phyloP scores from a whole-genome alignment of 2,888 invertebrate genomes.

The Panopea generosa region DNA sequence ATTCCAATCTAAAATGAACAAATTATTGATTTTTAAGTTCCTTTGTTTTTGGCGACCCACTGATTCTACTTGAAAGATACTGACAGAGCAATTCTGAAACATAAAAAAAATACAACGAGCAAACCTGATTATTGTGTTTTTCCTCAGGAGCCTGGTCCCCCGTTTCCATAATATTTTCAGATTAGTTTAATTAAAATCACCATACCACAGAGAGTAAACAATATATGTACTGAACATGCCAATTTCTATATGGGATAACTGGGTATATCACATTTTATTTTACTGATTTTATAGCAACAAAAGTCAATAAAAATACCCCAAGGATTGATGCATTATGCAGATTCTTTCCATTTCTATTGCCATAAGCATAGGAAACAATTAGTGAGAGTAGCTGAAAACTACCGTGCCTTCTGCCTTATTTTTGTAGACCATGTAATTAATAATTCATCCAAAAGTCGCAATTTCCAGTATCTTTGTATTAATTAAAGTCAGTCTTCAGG shows the following conservation, averaged over 20 bases:
- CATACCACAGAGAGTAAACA: neutral
- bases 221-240: conserved; percentile 9
- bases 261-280: conserved; percentile 42
- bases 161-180: conserved; percentile 8
- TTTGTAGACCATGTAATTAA: conserved; percentile 35
- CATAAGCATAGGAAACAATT: conserved; percentile 16
- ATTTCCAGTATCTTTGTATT: conserved; percentile 48
- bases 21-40: too few relatives aligned
- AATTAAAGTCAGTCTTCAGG: conserved; percentile 62
- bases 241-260: conserved; percentile 25
- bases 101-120: neutral
- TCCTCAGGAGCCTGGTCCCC: conserved; percentile 4
- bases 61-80: too few relatives aligned
- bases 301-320: conserved; percentile 54
- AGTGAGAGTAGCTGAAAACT: conserved; percentile 33
- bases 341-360: conserved; percentile 31
- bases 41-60: too few relatives aligned
- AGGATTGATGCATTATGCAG: conserved; percentile 46
- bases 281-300: conserved; percentile 32
- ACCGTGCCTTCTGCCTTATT: conserved; percentile 29
- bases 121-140: conserved; percentile 8
- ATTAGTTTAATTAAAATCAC: neutral
- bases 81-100: neutral
- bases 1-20: too few relatives aligned
- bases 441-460: conserved; percentile 39